A percentile compares a stretch with the other conserved stretches of the same genome.
These are phyloP conservation scores for Ochotona princeps DNA, from an alignment of 2,113 vertebrate genomes.

Conservation along the genomic window DNA sequence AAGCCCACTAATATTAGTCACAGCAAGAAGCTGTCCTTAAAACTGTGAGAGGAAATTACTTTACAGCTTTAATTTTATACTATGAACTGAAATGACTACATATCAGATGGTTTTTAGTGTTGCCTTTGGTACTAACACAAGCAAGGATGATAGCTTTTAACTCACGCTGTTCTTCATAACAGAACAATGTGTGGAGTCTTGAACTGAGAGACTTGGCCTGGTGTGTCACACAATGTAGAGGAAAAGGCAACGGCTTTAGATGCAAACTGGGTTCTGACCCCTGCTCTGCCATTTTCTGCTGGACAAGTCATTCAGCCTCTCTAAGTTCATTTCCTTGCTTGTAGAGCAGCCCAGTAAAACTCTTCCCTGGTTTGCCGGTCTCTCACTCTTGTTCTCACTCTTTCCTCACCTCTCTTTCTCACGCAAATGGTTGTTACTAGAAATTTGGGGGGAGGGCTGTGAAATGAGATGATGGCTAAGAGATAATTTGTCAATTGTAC, in stretches of 20 bases:
- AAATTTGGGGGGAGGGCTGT: not conserved
- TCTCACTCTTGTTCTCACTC: not conserved
- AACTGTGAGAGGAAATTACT: conserved; percentile 76
- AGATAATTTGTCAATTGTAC: not conserved
- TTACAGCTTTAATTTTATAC: conserved; percentile 77
- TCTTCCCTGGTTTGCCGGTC: too few species aligned
- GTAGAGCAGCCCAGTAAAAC: not conserved
- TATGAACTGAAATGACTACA: conserved; percentile 60
- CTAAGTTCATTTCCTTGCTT: conserved; percentile 13
- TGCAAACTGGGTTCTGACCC: not conserved
- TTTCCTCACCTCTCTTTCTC: not conserved
- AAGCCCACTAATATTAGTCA: conserved; percentile 78
- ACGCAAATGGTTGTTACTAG: not conserved
- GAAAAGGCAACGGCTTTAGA: not conserved
- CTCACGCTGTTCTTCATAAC: not conserved
- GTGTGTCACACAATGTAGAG: not conserved
- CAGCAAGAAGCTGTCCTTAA: conserved; percentile 74
- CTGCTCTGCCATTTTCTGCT: not conserved
- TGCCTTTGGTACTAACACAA: conserved; percentile 48
- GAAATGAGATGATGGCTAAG: not conserved
- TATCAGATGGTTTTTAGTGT: conserved; percentile 66
- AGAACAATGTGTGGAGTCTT: not conserved
- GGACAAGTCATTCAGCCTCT: not conserved
- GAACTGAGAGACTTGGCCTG: not conserved
- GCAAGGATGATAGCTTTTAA: conserved; percentile 54